Conservation (phyloP, 2,113 vertebrate genomes). For the Blennius ocellaris region DNA sequence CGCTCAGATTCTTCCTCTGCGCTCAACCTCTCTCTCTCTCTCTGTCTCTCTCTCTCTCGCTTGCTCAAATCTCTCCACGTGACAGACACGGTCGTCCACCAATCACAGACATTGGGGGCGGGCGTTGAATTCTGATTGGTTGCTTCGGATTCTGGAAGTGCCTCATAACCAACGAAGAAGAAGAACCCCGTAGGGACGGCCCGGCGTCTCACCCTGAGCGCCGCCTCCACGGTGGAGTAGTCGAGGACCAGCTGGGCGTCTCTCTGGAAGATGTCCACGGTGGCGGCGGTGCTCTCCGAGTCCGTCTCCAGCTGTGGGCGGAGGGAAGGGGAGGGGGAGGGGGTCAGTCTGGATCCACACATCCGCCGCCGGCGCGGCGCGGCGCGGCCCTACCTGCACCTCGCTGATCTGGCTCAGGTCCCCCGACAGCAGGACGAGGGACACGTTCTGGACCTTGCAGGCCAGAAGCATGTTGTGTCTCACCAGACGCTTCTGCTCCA, state of each 20-base stretch:
- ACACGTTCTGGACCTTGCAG: slow-evolving; percentile 90
- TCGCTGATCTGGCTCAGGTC: slow-evolving; percentile 90
- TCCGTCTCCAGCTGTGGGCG: slow-evolving; percentile 86
- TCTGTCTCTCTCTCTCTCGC: no score
- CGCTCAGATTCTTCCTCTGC: no score
- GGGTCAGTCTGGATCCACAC: background rate
- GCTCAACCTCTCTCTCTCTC: no score
- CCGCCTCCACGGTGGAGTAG: slow-evolving; percentile 82
- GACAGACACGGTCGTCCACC: no score
- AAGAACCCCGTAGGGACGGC: no score
- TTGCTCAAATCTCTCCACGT: no score
- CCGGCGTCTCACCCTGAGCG: slow-evolving; percentile 82
- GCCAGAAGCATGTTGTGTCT: slow-evolving; percentile 90
- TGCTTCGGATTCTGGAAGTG: no score
- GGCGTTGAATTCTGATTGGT: no score
- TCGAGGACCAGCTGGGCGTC: slow-evolving; percentile 88
- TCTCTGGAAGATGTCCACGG: slow-evolving; percentile 85
- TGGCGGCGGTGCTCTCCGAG: slow-evolving; percentile 76
- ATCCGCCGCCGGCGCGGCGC: no score
- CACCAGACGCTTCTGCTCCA: slow-evolving; percentile 88
- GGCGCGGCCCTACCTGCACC: slow-evolving; percentile 84
- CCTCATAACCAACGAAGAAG: no score
- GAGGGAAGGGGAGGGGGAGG: no score
- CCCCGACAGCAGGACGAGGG: slow-evolving; percentile 84
- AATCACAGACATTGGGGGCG: no score